Conservation (phyloP, 2,113 vertebrate genomes). For the Pterocles gutturalis region DNA sequence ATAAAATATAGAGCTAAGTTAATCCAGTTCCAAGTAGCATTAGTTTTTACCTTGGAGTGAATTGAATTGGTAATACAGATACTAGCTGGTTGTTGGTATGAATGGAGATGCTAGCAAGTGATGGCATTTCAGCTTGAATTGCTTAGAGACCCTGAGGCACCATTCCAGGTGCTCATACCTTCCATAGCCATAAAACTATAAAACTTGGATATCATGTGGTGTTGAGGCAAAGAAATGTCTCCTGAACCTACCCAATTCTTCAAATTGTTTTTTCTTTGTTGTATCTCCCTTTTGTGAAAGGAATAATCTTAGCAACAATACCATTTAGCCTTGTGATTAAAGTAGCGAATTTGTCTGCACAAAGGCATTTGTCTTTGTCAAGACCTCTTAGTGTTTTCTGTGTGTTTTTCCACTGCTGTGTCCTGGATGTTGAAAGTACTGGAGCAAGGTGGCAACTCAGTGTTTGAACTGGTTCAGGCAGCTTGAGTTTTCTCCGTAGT, state of each 20-base stretch:
- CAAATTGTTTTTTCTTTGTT: neutral
- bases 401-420: neutral
- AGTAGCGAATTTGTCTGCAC: neutral
- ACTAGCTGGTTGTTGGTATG: neutral
- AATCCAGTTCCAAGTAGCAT: neutral
- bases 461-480: neutral
- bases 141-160: neutral
- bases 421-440: neutral
- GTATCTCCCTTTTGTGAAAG: neutral
- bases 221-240: neutral
- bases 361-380: neutral
- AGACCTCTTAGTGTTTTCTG: neutral
- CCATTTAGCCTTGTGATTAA: neutral
- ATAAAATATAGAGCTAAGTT: neutral
- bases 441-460: neutral
- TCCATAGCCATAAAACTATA: neutral
- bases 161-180: neutral
- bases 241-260: neutral
- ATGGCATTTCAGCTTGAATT: neutral
- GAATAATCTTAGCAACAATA: neutral
- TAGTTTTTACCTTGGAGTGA: neutral
- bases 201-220: neutral
- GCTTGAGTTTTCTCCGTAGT: neutral
- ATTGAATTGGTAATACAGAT: neutral
- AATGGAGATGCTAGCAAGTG: neutral